Evolutionary conservation across 1,140 invertebrate genomes (phyloP), one percentile per base, ranked within the genome.

Genomic region (Nymphalis io): DNA sequence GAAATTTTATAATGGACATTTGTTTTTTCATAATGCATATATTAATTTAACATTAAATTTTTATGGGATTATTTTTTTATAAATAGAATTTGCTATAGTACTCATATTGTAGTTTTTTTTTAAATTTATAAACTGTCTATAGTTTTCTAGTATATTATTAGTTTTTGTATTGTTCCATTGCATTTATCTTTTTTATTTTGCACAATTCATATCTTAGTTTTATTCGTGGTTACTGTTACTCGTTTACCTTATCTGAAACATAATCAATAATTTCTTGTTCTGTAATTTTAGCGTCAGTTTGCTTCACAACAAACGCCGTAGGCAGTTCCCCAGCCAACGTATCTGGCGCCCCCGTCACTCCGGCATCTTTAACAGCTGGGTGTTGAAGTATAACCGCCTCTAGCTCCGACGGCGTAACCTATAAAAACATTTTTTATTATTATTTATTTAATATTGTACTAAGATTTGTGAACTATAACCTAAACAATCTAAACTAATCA

Each of bases 311-410:
- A 80, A 95, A 96, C 8, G 95, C 96, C 44, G 93, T 84, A 1
- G 95, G 95, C 12, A 95, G 83, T 89, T 97, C 96, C 11, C 95
- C 96, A 53, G 92, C 93, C 57, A 87, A 75, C 27, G 92, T 90
- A 83, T 96, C 92, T 2, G 95, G 94, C 16, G 95, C 78, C 11
- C 96, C 96, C 61, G 96, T 92, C 1, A 97, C 96, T 2, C 93
- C 96, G 13, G 92, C 95, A 75, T 97, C 96, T 72, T 89, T 86
- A 18, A 97, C 90, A 21, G 84, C 91, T n/a, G 94, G 93, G 87
- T 95, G 94, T 40, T 92, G 92, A 42, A 95, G 81, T 39, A 97
- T 81, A 21, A 97, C 70, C 33, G 93, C 93, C 93, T 97, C 96
- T 21, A 96, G 75, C 84, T 96, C 95, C 12, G 95, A 94, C n/a